A percentile compares a stretch with the other conserved stretches of the same genome.
Evolutionary conservation across 2,113 vertebrate genomes (phyloP).

Genomic region (Pachyramphus minor): DNA sequence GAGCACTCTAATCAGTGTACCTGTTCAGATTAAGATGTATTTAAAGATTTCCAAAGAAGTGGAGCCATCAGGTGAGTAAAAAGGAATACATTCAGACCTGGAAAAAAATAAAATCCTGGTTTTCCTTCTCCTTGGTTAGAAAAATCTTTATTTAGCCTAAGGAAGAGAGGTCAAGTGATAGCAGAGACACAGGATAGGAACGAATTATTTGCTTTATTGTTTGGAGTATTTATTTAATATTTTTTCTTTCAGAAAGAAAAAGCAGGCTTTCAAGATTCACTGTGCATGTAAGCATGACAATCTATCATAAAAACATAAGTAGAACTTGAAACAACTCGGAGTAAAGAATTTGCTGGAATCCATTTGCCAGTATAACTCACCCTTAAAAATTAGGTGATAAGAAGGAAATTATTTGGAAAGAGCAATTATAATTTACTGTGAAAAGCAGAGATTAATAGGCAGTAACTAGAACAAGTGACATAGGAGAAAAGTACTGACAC

Average conservation of each 20-base stretch:
- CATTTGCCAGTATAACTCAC: background rate
- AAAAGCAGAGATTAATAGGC: constrained; percentile 6
- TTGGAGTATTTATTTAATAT: background rate
- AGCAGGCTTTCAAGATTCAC: background rate
- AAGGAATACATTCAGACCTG: background rate
- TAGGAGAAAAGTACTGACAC: background rate
- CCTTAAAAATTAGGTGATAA: background rate
- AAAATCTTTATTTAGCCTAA: background rate
- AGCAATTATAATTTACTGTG: background rate
- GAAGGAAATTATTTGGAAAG: constrained; percentile 4
- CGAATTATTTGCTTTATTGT: background rate
- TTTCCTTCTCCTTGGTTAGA: background rate
- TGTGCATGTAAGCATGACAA: background rate
- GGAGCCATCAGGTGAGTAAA: background rate
- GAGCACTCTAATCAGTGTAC: background rate
- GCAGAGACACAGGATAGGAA: background rate
- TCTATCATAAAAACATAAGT: background rate
- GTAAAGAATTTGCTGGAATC: background rate
- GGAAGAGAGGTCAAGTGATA: background rate
- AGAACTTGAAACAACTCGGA: background rate
- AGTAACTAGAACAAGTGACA: background rate
- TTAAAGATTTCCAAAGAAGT: constrained; percentile 12
- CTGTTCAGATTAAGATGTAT: background rate
- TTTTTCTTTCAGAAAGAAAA: background rate
- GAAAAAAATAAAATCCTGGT: background rate